Evolutionary conservation across 2,113 vertebrate genomes (phyloP), one percentile per base, ranked within the genome.

Genomic region (Oryzias celebensis): DNA sequence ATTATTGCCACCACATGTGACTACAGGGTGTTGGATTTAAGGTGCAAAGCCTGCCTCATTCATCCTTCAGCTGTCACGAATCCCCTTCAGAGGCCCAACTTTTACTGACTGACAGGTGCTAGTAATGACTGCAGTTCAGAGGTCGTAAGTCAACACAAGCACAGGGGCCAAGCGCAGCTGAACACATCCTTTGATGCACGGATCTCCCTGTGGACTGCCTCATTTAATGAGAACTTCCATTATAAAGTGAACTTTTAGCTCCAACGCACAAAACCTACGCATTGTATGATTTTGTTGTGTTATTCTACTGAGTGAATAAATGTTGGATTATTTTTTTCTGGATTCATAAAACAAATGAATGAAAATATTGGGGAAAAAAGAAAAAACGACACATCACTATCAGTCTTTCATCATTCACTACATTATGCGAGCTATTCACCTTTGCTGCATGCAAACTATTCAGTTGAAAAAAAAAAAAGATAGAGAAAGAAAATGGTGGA

Each of bases 91-190:
- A 80, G 82, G 68, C 78, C 41, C 18, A 66, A 60, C 42, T 68
- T 63, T 58, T 7, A 16, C 71, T 87, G 86, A 91, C 79, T 83
- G 89, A 85, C 89, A 91, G 88, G 84, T 88, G 88, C 78, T 82
- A 82, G 82, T 88, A 89, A 89, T 85, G 83, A 82, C 68, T 68
- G 10, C 0, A 43, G 86, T 76, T 85, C 85, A 87, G 51, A 79
- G 87, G 84, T 86, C 81, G 71, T 10, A 23, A 82, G 78, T 80
- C 83, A 78, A 75, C 75, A 66, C 70, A 73, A 83, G 68, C 79
- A 75, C 67, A 62, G 55, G 62, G 77, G 53, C 79, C 54, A 51
- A 62, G 70, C 85, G 72, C 89, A 90, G 87, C 87, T 88, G 87
- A 79, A 78, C 62, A 63, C 63, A 71, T 23, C 58, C 75, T 79